Conservation (phyloP, 1,140 invertebrate genomes). For the Dendrolimus punctatus region DNA sequence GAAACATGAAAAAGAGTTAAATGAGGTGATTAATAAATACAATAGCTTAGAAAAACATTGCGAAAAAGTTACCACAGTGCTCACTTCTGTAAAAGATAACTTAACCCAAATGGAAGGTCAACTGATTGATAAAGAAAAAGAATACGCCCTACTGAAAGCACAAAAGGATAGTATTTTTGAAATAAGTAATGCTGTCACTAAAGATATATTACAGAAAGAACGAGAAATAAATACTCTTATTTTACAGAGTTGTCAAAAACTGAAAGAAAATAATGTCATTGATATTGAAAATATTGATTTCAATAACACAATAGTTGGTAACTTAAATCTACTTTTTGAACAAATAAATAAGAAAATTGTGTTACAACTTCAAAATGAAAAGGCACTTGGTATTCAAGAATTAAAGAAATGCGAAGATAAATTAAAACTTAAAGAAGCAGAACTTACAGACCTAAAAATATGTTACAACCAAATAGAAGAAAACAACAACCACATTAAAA, state of each 20-base stretch:
- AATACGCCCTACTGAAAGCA: conserved; percentile 35
- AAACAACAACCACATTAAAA: conserved; percentile 14
- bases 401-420: conserved; percentile 20
- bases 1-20: conserved; percentile 27
- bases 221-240: conserved; percentile 16
- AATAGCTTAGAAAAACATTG: conserved; percentile 24
- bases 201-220: conserved; percentile 45
- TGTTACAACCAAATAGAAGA: conserved; percentile 20
- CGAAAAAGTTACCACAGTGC: conserved; percentile 23
- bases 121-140: conserved; percentile 38
- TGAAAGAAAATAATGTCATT: conserved; percentile 16
- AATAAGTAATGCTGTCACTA: conserved; percentile 46
- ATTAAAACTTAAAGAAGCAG: conserved; percentile 30
- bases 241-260: conserved; percentile 5
- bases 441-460: conserved; percentile 20
- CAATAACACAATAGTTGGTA: too few relatives aligned
- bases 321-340: too few relatives aligned
- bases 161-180: conserved; percentile 51
- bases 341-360: too few relatives aligned
- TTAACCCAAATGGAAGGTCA: conserved; percentile 28
- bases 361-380: not conserved
- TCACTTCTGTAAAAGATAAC: conserved; percentile 23
- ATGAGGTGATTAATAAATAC: conserved; percentile 24
- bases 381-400: conserved; percentile 13
- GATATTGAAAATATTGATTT: not conserved